Percentiles rank a stretch among this genome's conserved stretches.
Conservation (phyloP, 2,797 vertebrate genomes). For the Micrastur ruficollis region DNA sequence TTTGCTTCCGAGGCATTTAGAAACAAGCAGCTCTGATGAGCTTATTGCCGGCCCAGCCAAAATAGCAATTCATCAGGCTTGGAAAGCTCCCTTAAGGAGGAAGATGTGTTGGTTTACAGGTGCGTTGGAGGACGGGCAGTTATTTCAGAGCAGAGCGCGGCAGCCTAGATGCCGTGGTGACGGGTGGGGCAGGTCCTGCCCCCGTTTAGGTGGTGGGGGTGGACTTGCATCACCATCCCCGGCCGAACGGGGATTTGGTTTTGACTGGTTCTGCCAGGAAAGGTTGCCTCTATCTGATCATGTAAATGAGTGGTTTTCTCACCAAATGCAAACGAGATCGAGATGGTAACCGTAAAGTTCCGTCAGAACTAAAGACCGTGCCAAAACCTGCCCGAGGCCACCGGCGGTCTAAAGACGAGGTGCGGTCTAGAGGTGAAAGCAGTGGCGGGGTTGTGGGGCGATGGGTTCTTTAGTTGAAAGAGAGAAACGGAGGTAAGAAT, state of each 20-base stretch:
- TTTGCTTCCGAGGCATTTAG: background rate
- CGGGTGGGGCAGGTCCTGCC: background rate
- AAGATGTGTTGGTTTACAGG: background rate
- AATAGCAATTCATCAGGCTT: background rate
- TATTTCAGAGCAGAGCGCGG: background rate
- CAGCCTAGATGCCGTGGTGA: background rate
- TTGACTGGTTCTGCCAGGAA: background rate
- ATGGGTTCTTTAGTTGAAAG: background rate
- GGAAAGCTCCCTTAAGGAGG: background rate
- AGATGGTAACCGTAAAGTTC: background rate
- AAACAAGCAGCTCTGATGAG: slow-evolving; percentile 12
- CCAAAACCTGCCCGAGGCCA: background rate
- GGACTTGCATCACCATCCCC: background rate
- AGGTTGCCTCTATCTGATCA: background rate
- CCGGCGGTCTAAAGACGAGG: background rate
- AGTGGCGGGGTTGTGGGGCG: background rate
- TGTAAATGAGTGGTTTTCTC: background rate
- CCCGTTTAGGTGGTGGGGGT: background rate
- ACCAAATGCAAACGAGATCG: background rate
- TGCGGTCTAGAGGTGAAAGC: background rate
- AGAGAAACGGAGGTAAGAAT: background rate
- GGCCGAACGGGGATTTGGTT: background rate
- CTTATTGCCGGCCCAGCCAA: background rate
- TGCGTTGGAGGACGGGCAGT: background rate
- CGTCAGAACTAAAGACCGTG: background rate